phyloP scores from a whole-genome alignment of 2,888 invertebrate species.

The Brachycybe producta region DNA sequence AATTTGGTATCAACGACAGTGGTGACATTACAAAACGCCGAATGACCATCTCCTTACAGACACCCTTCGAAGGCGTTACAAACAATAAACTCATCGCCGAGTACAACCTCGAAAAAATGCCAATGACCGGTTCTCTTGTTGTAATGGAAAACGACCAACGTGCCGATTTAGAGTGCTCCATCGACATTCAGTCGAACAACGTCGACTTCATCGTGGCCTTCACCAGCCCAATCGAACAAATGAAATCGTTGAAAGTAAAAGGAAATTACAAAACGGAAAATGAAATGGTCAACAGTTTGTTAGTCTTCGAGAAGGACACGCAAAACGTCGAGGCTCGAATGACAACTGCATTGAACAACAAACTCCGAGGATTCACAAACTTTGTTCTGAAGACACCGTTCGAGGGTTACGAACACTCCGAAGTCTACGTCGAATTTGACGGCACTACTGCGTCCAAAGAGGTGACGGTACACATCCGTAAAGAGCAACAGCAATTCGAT shows the following conservation, averaged over 20 bases:
- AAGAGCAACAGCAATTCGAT: conserved; percentile 2
- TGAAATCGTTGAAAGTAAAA: background rate
- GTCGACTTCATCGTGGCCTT: background rate
- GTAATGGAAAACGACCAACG: conserved; percentile 10
- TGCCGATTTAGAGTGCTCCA: conserved; percentile 4
- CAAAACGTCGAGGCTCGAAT: conserved; percentile 10
- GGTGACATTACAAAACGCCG: background rate
- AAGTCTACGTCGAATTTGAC: conserved; percentile 16
- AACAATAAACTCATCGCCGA: background rate
- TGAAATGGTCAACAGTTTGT: background rate
- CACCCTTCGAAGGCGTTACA: conserved; percentile 15
- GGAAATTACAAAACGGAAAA: conserved; percentile 9
- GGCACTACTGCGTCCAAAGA: background rate
- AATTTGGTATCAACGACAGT: background rate
- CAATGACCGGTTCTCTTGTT: conserved; percentile 6
- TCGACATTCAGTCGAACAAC: background rate
- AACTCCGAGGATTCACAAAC: no score
- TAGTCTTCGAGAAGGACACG: conserved; percentile 13
- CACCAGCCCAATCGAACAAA: conserved; percentile 1
- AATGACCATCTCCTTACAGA: conserved; percentile 7
- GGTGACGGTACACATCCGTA: background rate
- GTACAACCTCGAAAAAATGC: background rate
- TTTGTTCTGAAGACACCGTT: conserved; percentile 20
- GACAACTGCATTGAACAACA: no score
- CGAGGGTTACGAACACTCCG: conserved; percentile 15